Evolutionary conservation across 2,888 invertebrate species (phyloP), one percentile per base, ranked within the genome.

Genomic region (Macropis europaea): DNA sequence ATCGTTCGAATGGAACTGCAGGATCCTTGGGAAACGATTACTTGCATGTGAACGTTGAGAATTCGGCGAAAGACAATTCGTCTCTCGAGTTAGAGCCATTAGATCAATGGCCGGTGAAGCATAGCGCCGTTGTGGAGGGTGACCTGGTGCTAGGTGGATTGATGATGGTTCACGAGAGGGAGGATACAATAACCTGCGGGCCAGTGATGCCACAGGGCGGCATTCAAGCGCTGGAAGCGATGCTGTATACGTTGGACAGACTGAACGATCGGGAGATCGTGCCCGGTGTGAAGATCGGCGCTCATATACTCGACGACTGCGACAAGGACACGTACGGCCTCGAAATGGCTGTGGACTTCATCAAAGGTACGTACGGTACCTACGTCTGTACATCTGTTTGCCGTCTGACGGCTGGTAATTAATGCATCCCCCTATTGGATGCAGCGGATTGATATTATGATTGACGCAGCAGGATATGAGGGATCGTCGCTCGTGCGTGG

Each of bases 281-380:
- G 26, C 94, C 94, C 0, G 95, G 94, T 43, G 94, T 97, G 54
- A 92, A 92, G 22, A 91, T 97, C 50, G 97, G 97, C 13, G 96
- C 96, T 0, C 95, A 95, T 85, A 95, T 97, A 72, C 93, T 97
- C 47, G 97, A 97, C 88, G 97, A 97, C 91, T 97, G 97, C 89
- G 97, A 97, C 90, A 95, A 95, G 90, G 97, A 97, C 89, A 97
- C 97, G 4, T 96, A 97, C 86, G 97, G 97, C 0, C 92, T 97
- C 54, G 97, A 97, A 90, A 97, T 97, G 94, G 96, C 97, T 1
- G 95, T 97, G 43, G 97, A 97, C 90, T 97, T 97, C 89, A 97
- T 97, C 79, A 96, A 97, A 93, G 97, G 97, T 97, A 90, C 90
- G 92, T 77, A n/a, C n/a, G n/a, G n/a, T n/a, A n/a, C n/a, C 32